Conservation (phyloP, 1,140 invertebrate species). For the Stenopsyche tienmushanensis region DNA sequence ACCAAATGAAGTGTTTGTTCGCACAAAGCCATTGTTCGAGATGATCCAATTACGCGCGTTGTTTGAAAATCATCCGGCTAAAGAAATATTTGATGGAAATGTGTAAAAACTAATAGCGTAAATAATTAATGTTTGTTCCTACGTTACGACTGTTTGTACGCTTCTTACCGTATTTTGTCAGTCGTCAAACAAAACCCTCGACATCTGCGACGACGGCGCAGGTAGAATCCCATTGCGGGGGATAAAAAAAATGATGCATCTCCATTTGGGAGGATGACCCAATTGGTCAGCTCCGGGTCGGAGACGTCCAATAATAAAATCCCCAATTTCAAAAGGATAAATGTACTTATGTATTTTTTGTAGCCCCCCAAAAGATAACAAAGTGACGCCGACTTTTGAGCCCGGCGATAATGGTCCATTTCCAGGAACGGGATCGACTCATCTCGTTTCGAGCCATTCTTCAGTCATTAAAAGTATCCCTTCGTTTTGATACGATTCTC, state of each 20-base stretch:
- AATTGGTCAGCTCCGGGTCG: background rate
- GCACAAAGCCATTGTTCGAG: too few species aligned
- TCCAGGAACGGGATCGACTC: background rate
- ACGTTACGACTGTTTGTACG: background rate
- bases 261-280: background rate
- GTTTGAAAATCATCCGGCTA: too few species aligned
- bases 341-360: slow-evolving; percentile 2
- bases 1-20: too few species aligned
- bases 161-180: too few species aligned
- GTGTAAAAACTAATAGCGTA: background rate
- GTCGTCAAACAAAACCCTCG: background rate
- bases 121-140: background rate
- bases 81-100: too few species aligned
- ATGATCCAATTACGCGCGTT: too few species aligned
- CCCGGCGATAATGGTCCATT: slow-evolving; percentile 2
- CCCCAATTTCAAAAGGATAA: background rate
- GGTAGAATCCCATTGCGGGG: background rate
- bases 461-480: slow-evolving; percentile 10
- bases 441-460: slow-evolving; percentile 3
- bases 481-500: slow-evolving; percentile 1
- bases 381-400: slow-evolving; percentile 17
- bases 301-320: slow-evolving; percentile 18
- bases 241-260: slow-evolving; percentile 3
- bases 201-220: background rate
- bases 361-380: slow-evolving; percentile 4